Evolutionary conservation across 1,140 invertebrate genomes (phyloP).

Genomic region (Nasonia longicornis): DNA sequence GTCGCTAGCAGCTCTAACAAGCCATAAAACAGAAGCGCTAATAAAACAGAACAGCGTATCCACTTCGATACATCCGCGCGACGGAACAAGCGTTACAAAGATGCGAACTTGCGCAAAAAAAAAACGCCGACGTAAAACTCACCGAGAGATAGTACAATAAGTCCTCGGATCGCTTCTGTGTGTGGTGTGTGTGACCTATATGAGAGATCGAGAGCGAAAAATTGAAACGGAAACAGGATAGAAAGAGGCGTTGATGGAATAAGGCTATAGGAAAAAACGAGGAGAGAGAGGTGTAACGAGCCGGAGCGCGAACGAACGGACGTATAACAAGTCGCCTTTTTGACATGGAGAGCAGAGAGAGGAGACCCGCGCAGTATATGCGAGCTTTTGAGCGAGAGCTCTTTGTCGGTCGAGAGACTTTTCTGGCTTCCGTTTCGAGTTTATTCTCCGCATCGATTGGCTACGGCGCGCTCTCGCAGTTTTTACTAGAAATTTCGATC

Average conservation of each 20-base stretch:
- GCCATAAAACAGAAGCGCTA: not conserved
- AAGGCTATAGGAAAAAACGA: not conserved
- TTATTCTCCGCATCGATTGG: not conserved
- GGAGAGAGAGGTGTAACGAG: not conserved
- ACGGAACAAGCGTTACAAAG: not conserved
- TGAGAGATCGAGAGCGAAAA: slow-evolving; percentile 2
- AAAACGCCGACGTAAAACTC: not conserved
- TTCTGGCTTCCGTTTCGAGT: not conserved
- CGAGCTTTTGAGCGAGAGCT: not conserved
- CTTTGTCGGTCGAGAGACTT: not conserved
- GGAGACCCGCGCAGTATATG: too few species aligned
- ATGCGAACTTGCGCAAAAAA: not conserved
- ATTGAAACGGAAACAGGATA: not conserved
- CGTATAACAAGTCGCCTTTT: not conserved
- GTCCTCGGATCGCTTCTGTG: not conserved
- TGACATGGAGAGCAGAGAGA: not conserved
- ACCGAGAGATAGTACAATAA: not conserved
- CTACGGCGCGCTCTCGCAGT: not conserved
- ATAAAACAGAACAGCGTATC: not conserved
- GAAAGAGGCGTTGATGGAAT: slow-evolving; percentile 1
- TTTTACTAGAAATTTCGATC: not conserved
- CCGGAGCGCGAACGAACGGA: not conserved
- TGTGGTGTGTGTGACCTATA: not conserved
- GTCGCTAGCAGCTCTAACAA: not conserved
- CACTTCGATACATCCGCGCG: not conserved